Conservation (phyloP, 2,888 invertebrate genomes). For the Scotopteryx bipunctaria region DNA sequence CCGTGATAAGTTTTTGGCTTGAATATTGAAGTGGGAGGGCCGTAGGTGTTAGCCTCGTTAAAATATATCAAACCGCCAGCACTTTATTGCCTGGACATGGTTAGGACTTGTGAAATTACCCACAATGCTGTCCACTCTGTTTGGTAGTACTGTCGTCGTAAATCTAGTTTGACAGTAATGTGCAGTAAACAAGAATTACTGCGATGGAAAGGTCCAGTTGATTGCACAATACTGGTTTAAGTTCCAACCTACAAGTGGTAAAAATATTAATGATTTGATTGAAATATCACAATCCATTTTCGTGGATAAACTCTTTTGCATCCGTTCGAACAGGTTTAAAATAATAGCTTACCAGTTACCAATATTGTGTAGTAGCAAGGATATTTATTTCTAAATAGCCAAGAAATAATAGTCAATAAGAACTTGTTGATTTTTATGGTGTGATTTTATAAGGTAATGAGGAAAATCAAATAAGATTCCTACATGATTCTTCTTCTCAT, state of each 20-base stretch:
- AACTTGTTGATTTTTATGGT: too few species aligned
- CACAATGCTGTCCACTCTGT: constrained; percentile 14
- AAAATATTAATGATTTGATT: too few species aligned
- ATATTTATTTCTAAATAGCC: too few species aligned
- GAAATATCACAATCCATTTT: too few species aligned
- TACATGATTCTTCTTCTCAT: too few species aligned
- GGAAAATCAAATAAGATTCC: too few species aligned
- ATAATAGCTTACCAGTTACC: too few species aligned
- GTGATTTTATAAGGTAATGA: too few species aligned
- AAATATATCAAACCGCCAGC: constrained; percentile 35
- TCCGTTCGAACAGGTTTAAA: too few species aligned
- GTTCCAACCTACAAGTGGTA: not conserved
- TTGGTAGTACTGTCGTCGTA: constrained; percentile 10
- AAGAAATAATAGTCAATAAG: too few species aligned
- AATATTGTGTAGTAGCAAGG: too few species aligned
- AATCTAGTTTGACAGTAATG: constrained; percentile 25
- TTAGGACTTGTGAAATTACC: constrained; percentile 25
- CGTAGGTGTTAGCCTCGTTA: constrained; percentile 40
- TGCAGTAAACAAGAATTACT: constrained; percentile 5
- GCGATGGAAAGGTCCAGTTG: not conserved
- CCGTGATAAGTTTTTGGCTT: constrained; percentile 33
- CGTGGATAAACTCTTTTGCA: too few species aligned
- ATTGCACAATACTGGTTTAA: not conserved
- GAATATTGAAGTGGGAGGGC: constrained; percentile 28
- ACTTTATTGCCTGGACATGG: constrained; percentile 24